Conservation (phyloP, 2,797 vertebrate genomes). For the Protonibea diacanthus region DNA sequence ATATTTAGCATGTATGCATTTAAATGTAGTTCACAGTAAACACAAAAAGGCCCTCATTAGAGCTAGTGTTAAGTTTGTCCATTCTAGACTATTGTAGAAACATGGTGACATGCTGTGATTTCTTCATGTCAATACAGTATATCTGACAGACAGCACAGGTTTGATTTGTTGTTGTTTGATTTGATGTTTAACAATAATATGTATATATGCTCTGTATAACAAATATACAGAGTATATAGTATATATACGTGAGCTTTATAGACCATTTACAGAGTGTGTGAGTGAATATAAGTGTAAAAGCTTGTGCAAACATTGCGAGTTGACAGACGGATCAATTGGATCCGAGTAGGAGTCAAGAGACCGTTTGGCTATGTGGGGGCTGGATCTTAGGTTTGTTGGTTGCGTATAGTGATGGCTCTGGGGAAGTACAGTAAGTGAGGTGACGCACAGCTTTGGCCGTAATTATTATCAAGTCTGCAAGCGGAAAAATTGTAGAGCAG, state of each 20-base stretch:
- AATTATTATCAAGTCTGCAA: background rate
- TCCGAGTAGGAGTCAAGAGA: slow-evolving; percentile 35
- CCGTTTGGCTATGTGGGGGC: slow-evolving; percentile 8
- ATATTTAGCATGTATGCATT: background rate
- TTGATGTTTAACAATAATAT: too few species aligned
- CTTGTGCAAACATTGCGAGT: slow-evolving; percentile 17
- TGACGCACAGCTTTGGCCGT: slow-evolving; percentile 23
- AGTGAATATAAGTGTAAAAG: slow-evolving; percentile 10
- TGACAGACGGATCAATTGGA: slow-evolving; percentile 35
- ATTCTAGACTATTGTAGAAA: too few species aligned
- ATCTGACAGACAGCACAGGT: background rate
- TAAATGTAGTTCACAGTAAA: background rate
- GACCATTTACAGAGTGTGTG: background rate
- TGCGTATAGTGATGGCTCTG: slow-evolving; percentile 14
- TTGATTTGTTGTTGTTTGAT: too few species aligned
- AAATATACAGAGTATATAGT: background rate
- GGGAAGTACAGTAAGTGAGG: slow-evolving; percentile 5
- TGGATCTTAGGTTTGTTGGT: slow-evolving; percentile 5
- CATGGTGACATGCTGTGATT: too few species aligned
- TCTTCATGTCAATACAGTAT: background rate
- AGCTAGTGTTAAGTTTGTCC: too few species aligned
- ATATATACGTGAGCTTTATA: background rate
- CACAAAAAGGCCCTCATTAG: too few species aligned
- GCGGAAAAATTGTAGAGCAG: slow-evolving; percentile 26
- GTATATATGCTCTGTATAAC: too few species aligned